phyloP scores from a whole-genome alignment of 2,113 vertebrate species.

The Myxocyprinus asiaticus region DNA sequence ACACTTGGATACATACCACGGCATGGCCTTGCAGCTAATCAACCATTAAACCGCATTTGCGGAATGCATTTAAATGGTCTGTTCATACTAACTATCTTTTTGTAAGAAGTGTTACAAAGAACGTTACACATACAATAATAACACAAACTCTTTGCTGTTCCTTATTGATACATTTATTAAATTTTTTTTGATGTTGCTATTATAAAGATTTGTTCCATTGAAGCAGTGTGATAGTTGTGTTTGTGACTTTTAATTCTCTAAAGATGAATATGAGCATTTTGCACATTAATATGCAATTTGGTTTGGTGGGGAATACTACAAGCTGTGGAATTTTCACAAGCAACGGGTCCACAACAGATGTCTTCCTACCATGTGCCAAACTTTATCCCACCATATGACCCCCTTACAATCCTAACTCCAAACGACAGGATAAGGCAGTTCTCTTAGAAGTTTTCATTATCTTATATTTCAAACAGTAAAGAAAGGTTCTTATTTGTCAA shows the following conservation, averaged over 20 bases:
- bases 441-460: too few species aligned
- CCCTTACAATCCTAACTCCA: background rate
- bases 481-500: too few species aligned
- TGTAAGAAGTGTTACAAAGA: background rate
- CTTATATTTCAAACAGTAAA: too few species aligned
- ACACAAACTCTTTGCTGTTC: background rate
- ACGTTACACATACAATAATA: background rate
- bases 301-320: background rate
- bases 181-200: background rate
- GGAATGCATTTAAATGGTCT: constrained; percentile 5
- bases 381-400: background rate
- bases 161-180: background rate
- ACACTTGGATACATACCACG: constrained; percentile 21
- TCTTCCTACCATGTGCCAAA: constrained; percentile 49
- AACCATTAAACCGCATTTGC: constrained; percentile 6
- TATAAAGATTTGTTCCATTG: background rate
- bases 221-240: too few species aligned
- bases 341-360: constrained; percentile 25
- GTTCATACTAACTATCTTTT: background rate
- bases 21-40: background rate
- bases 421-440: too few species aligned
- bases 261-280: too few species aligned
- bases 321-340: too few species aligned
- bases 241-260: too few species aligned
- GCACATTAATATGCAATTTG: too few species aligned